phyloP scores from a whole-genome alignment of 2,113 vertebrate species.

The Oreochromis tanganicae region DNA sequence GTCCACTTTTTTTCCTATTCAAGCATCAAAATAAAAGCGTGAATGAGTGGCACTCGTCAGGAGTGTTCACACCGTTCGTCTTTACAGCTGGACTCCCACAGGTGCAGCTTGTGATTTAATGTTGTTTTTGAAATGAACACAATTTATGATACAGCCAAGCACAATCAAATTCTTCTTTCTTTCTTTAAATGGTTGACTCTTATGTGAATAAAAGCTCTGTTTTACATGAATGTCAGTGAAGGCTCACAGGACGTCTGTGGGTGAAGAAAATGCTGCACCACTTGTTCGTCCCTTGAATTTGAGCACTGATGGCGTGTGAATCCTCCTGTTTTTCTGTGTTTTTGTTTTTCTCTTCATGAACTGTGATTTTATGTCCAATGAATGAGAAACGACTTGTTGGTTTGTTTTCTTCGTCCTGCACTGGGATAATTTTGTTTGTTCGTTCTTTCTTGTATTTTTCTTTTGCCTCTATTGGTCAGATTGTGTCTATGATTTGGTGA shows the following conservation, averaged over 20 bases:
- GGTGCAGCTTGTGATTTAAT: neutral
- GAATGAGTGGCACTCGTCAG: neutral
- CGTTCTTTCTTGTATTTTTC: slow-evolving; percentile 29
- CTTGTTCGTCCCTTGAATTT: neutral
- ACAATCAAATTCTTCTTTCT: neutral
- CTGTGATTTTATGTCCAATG: neutral
- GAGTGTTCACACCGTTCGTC: neutral
- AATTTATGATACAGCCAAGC: neutral
- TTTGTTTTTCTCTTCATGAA: neutral
- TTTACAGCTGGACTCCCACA: neutral
- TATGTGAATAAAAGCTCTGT: neutral
- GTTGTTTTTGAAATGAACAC: neutral
- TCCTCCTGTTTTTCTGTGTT: neutral
- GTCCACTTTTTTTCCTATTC: neutral
- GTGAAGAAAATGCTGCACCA: neutral
- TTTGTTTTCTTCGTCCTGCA: slow-evolving; percentile 15
- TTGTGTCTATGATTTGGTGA: slow-evolving; percentile 29
- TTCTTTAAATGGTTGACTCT: neutral
- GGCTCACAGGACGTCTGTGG: neutral
- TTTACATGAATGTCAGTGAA: neutral
- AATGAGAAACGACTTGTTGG: slow-evolving; percentile 15
- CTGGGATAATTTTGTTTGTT: slow-evolving; percentile 13
- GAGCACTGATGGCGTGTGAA: neutral
- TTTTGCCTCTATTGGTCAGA: slow-evolving; percentile 45
- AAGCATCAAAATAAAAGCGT: neutral